Base-by-base conservation (phyloP, 35 echinoderm and acorn worm genomes). In the Apostichopus japonicus region DNA sequence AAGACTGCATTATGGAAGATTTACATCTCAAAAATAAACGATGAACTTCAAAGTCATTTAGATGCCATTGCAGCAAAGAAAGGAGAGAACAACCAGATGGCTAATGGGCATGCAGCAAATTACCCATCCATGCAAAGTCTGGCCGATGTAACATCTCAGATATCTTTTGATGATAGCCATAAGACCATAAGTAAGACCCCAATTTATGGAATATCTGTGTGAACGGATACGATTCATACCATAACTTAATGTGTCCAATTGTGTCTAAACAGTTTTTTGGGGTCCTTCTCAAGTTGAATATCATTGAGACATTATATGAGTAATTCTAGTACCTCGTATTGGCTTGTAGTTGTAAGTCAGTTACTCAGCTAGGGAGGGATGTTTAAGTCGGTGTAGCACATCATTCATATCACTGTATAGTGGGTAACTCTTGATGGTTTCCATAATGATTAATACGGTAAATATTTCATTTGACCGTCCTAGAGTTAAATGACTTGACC, bases 1-100 rank as follows among this genome's bases (percentile, higher is more conserved):
- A 87, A 96, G 79, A 90, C 88, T 4, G 95, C 95, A 17, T 71
- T 93, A 15, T 92, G 92, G 79, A 92, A 93, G 54, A 93, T 96
- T 65, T 96, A 96, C 53, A 78, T 96, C 33, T 90, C 92, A 13
- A 93, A 63, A 14, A 65, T 96, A n/a, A 81, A 78, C 10, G 95
- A 91, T 14, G 95, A 94, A 59, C 23, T 96, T 9, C 92, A 84
- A 52, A 61, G 15, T 63, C 23, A 72, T 24, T 55, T 96, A 27
- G 92, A 93, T 77, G 88, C 53, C 63, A 77, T 93, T 61, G 83
- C 79, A 79, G 10, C 55, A 4, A 77, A 93, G 84, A 87, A 93
- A 62, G 24, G 56, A 10, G 23, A 90, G 4, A 53, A 15, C 17
- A 52, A 56, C 54, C 55, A 15, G 13, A 23, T 86, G 72, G 72